Evolutionary conservation across 1,140 invertebrate genomes (phyloP), one percentile per base, ranked within the genome.

Genomic region (Ceratosolen solmsi): DNA sequence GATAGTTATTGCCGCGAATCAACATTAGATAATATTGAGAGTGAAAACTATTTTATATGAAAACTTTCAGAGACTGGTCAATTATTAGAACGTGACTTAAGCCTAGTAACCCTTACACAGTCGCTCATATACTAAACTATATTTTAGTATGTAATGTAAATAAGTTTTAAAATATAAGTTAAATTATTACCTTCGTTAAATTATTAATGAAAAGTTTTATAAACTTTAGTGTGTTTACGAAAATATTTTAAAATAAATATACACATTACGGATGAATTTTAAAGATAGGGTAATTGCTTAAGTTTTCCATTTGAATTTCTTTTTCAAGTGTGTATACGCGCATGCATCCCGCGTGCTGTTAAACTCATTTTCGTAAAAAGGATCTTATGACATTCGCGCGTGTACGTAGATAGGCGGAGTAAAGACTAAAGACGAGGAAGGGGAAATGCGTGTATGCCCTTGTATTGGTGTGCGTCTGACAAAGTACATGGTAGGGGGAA

Each of bases 321-420:
- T 36, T 36, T 65, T 68, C 38, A 5, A 36, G 20, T 7, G 20
- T 38, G 0, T 36, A 15, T 20, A 22, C 30, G 27, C 33, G 8
- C 36, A n/a, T 17, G 20, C 7, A 68, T 38, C 15, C 51, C 7
- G 72, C 20, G 11, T 74, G 5, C 15, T 0, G 20, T 54, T 56
- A 9, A 56, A 76, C 36, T 60, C 30, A 25, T 13, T 60, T 58
- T 60, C 33, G n/a, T 22, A 60, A 76, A 60, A n/a, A n/a, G 51
- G 11, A 27, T 20, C 1, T 41, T 22, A 30, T 38, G 8, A 36
- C 25, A 20, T 63, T 33, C 46, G 54, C 74, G 56, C 13, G 54
- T 41, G 22, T 56, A 49, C 20, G 54, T 74, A 33, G 36, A 27
- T 54, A 25, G 60, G 27, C n/a, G 75, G 60, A 65, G 36, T 33